Base-by-base conservation (phyloP, 1,140 invertebrate species). In the Apolygus lucorum region DNA sequence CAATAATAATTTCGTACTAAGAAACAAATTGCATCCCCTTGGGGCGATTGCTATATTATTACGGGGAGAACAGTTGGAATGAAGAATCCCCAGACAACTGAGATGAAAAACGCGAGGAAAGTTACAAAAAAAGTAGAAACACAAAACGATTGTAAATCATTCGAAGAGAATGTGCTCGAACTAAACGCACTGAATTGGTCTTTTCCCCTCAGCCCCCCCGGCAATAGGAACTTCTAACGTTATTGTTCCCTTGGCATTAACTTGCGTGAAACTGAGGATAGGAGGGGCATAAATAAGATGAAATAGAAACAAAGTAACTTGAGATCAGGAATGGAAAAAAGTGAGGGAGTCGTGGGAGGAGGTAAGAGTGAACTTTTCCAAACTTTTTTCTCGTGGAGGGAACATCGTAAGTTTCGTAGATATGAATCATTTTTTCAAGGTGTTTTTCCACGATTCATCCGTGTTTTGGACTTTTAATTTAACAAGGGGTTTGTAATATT, bases 291-390 rank as follows among this genome's bases (percentile, higher is more conserved):
- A 62, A 62, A 62, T n/a, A 62, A 62, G 22, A 62, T n/a, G 24
- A 62, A 62, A 62, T n/a, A 62, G 24, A 62, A 62, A 62, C 14
- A 62, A 62, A 62, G 24, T n/a, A 62, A 62, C 14, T n/a, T n/a
- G 4, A 62, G 24, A 62, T n/a, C 14, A 22, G 24, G 22, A 22
- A 62, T 13, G 24, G 22, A 62, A 62, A 62, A 62, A 62, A 49
- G 34, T 11, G 34, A 49, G 17, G 34, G 34, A 49, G 34, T 49
- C 17, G 17, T 17, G 34, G 8, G 34, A 49, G 34, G 34, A 17
- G 34, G 34, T 49, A 11, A 17, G 17, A 49, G 17, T 11, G n/a
- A n/a, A 17, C 17, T 49, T 17, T 49, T 17, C 8, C 34, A 17
- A 11, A 49, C 34, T 49, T 49, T 49, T 11, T 11, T 17, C 34